These are phyloP conservation scores for Folsomia manolachei DNA, from an alignment of 2,888 invertebrate genomes.

Conservation along the genomic window DNA sequence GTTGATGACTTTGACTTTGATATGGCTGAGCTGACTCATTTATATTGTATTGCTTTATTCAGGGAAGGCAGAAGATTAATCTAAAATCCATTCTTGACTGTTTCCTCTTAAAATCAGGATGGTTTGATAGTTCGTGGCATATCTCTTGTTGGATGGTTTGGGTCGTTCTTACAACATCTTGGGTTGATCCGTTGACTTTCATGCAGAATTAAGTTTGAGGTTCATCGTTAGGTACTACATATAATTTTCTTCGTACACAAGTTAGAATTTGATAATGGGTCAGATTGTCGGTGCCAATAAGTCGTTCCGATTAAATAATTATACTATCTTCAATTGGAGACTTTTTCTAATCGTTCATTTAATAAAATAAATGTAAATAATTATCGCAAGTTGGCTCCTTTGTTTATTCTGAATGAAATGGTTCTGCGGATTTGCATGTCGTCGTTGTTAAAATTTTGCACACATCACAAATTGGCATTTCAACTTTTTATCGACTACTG, in stretches of 20 bases:
- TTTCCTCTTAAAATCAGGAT: background rate
- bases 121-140: too few species aligned
- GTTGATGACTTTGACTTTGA: background rate
- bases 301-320: conserved; percentile 10
- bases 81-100: background rate
- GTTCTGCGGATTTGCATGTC: too few species aligned
- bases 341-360: background rate
- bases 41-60: background rate
- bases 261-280: background rate
- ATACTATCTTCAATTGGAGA: background rate
- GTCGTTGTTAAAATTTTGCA: too few species aligned
- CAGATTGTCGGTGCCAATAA: background rate
- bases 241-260: too few species aligned
- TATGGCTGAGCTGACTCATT: conserved; percentile 11
- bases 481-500: too few species aligned
- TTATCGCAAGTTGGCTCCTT: background rate
- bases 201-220: too few species aligned
- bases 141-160: too few species aligned
- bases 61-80: too few species aligned
- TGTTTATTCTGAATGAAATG: conserved; percentile 10
- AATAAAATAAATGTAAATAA: background rate
- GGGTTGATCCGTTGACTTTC: too few species aligned
- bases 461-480: too few species aligned
- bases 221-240: too few species aligned
- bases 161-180: too few species aligned